These are phyloP conservation scores for Spheniscus mendiculus DNA, from an alignment of 2,113 vertebrate genomes.

Conservation along the genomic window DNA sequence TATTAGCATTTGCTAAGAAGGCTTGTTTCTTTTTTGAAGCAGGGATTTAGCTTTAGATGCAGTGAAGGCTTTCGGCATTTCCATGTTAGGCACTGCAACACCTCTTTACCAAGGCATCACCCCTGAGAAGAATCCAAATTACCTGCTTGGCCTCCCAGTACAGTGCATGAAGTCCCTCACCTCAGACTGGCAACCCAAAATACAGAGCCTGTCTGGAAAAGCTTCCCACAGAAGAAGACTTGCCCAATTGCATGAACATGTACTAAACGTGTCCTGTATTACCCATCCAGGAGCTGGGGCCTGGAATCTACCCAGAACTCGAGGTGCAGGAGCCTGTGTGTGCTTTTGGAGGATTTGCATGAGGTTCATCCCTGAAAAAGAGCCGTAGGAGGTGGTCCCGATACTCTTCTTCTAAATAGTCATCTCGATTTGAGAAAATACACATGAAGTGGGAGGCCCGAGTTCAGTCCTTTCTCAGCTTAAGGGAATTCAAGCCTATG, in stretches of 20 bases:
- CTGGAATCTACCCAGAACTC: background rate
- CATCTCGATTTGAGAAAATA: background rate
- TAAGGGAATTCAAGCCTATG: background rate
- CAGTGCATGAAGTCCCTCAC: background rate
- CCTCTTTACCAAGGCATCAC: background rate
- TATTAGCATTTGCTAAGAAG: background rate
- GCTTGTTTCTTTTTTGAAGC: background rate
- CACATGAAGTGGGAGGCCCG: background rate
- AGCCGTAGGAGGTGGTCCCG: fast-evolving
- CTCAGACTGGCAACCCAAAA: background rate
- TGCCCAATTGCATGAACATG: background rate
- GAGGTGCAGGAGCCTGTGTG: background rate
- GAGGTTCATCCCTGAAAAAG: background rate
- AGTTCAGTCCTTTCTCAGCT: background rate
- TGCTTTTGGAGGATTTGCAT: background rate
- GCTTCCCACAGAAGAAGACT: background rate
- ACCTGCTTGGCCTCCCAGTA: background rate
- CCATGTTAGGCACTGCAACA: background rate
- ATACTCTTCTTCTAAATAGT: background rate
- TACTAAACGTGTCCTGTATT: background rate
- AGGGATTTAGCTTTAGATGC: background rate
- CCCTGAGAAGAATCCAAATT: background rate
- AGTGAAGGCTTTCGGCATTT: background rate
- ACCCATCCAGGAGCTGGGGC: background rate
- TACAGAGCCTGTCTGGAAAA: background rate